Base-by-base conservation (phyloP, 2,113 vertebrate species). In the Xenus cinereus region DNA sequence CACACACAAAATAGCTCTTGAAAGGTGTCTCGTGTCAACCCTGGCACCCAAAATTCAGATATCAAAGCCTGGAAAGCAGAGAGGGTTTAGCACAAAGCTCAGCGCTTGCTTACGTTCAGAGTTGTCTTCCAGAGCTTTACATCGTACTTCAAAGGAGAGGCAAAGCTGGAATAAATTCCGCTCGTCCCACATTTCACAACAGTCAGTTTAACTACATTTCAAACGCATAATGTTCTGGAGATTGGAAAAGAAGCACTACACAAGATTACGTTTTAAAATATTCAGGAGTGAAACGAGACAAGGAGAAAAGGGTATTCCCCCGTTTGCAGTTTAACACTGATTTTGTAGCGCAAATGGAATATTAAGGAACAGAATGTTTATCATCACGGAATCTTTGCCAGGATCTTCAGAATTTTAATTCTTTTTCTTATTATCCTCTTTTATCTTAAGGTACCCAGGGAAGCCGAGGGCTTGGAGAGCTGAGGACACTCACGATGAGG, bases 1-100 rank as follows among this genome's bases (percentile, higher is more conserved):
- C 4, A 0, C 46, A 17, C 18, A 8, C 2, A 2, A 12, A 23
- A 13, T 1, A 35, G 32, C 14, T 60, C 54, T 23, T n/a, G 37
- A 32, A 56, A 68, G 32, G 32, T 2, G 2, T 9, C 56, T 68
- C 5, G 1, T n/a, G 60, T 11, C 73, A 43, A 6, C 28, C n/a
- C 60, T 33, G n/a, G 7, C 43, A 56, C 7, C 35, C 5, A 7
- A 20, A 35, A 68, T 46, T 37, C 73, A 26, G 32, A 5, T 24
- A 50, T 8, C 41, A 41, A 67, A 67, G 60, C 9, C 35, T 27
- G 37, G 26, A 50, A 39, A 20, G 0, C 37, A 28, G 26, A 11
- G 16, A 35, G 59, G 46, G 35, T 54, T 30, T 5, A 12, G 22
- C 2, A 23, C 43, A n/a, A 23, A 73, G 62, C 69, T 33, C 56